Evolutionary conservation across 2,888 invertebrate genomes (phyloP).

Genomic region (Eristalinus sepulchralis): DNA sequence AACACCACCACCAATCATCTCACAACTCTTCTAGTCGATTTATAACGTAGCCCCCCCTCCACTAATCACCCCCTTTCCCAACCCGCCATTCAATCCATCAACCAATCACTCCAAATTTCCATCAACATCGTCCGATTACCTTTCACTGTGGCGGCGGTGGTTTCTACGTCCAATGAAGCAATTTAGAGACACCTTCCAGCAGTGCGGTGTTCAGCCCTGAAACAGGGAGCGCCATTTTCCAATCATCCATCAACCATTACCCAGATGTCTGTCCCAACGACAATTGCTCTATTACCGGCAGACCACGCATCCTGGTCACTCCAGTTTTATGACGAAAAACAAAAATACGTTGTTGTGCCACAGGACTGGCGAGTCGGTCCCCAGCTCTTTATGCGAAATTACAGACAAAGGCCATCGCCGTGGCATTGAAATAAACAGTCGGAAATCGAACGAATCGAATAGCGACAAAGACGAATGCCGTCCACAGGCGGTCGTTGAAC

Average conservation of each 20-base stretch:
- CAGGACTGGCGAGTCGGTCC: conserved; percentile 40
- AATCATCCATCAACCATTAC: not conserved
- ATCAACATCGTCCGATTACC: not conserved
- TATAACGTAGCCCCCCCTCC: no score
- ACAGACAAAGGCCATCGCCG: not conserved
- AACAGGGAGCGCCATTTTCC: not conserved
- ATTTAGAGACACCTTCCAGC: not conserved
- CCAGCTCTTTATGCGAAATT: conserved; percentile 31
- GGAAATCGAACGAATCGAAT: conserved; percentile 45
- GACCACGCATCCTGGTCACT: not conserved
- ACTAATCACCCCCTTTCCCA: no score
- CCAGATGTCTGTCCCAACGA: not conserved
- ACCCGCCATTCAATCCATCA: no score
- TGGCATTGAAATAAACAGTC: conserved; percentile 22
- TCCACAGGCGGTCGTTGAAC: not conserved
- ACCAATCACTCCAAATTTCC: not conserved
- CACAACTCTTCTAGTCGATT: no score
- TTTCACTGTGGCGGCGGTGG: not conserved
- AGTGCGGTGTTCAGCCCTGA: not conserved
- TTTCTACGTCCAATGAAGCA: not conserved
- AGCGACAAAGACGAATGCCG: conserved; percentile 55
- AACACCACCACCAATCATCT: no score
- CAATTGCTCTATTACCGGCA: not conserved
- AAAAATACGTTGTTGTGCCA: conserved; percentile 22
- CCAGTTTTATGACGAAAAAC: not conserved